Conservation (phyloP, 2,888 invertebrate species). For the Bombylius discolor region DNA sequence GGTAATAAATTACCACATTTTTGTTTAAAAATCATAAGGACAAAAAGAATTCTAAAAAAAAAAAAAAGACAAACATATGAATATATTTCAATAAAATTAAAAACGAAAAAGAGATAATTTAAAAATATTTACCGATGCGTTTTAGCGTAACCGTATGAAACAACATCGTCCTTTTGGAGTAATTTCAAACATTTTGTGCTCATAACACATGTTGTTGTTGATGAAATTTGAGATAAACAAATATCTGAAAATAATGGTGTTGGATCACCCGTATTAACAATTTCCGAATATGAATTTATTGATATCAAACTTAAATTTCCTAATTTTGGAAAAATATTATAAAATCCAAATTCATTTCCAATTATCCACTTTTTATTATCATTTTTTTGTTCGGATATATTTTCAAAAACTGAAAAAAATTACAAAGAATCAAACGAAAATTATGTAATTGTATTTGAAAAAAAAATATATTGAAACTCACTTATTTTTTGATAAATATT, state of each 20-base stretch:
- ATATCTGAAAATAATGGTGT: background rate
- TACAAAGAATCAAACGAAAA: too few species aligned
- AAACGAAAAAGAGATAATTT: too few species aligned
- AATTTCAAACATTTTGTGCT: background rate
- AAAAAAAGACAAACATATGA: background rate
- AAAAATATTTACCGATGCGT: background rate
- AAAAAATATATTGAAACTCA: too few species aligned
- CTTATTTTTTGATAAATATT: too few species aligned
- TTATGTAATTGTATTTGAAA: too few species aligned
- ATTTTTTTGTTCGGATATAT: too few species aligned
- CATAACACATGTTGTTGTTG: background rate
- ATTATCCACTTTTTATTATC: too few species aligned
- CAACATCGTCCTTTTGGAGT: background rate
- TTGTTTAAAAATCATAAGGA: background rate
- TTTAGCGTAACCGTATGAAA: background rate
- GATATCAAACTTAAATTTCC: too few species aligned
- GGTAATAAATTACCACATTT: background rate
- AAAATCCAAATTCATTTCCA: too few species aligned
- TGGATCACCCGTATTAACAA: background rate
- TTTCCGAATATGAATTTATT: too few species aligned
- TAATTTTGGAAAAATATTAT: too few species aligned
- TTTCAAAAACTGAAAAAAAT: too few species aligned
- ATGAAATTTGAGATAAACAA: background rate
- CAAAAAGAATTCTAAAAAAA: background rate
- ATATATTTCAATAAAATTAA: background rate